Evolutionary conservation across 2,888 invertebrate species (phyloP), one percentile per base, ranked within the genome.

Genomic region (Harpalus rubripes): DNA sequence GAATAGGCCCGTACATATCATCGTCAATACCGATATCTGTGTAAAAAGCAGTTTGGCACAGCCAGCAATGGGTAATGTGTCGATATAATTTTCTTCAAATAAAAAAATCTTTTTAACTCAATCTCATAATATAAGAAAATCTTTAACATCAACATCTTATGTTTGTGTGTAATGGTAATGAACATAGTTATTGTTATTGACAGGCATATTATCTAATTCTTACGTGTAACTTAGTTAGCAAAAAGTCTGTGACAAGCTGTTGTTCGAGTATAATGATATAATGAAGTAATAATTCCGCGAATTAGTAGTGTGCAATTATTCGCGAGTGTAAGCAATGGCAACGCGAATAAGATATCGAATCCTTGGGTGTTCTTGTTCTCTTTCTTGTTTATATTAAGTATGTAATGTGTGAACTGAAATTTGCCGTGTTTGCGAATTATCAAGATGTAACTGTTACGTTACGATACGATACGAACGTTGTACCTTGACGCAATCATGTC

Each of bases 371-470:
- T 68, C 68, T 26, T 32, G 39, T 68, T 68, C 68, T 39, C n/a
- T 2, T 68, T 39, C 68, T 39, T 12, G n/a, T 68, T 39, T 68
- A 68, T 63, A 26, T 63, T 22, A 63, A 63, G 26, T 63, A 15
- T 68, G n/a, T 68, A 39, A 32, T 39, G 68, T 68, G 68, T 39
- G 32, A 68, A 39, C 39, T 26, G 26, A 68, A 68, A 68, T 32
- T 39, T 12, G 68, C 41, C 18, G 32, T 80, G 61, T 80, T 80
- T 80, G 80, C 80, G 61, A 80, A 80, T 80, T 80, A 80, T 80
- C 80, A 80, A 79, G 80, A 80, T 80, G 63, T 80, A 80, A 80
- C 80, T 80, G 80, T 80, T 78, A 41, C 39, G 61, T 61, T 80
- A 79, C 58, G 58, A 79, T 26, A 41, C 39, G 41, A 39, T 80